Percentiles rank a stretch among this genome's conserved stretches.
Conservation (phyloP, 2,888 invertebrate species). For the Aporophyla nigra region DNA sequence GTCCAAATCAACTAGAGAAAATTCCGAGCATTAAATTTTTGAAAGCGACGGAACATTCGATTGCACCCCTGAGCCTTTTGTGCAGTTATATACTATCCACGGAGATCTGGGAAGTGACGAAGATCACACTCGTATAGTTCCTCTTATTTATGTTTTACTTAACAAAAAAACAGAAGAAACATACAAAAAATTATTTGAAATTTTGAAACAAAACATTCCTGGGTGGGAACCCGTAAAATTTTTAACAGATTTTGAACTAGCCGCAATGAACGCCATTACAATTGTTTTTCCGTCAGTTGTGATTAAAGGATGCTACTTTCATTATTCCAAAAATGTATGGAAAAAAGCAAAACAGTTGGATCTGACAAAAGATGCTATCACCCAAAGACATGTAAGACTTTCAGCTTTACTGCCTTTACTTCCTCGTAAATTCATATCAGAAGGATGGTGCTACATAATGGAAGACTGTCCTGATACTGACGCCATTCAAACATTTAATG, state of each 20-base stretch:
- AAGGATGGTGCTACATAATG: slow-evolving; percentile 39
- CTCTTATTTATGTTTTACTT: too few species aligned
- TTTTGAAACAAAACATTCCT: too few species aligned
- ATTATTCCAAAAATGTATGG: slow-evolving; percentile 41
- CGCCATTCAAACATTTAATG: slow-evolving; percentile 32
- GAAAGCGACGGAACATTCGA: too few species aligned
- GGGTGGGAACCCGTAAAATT: background rate
- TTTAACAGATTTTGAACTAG: too few species aligned
- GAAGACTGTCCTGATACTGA: slow-evolving; percentile 31
- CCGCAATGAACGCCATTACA: too few species aligned
- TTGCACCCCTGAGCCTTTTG: too few species aligned
- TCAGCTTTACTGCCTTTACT: slow-evolving; percentile 38
- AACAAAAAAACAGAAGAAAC: too few species aligned
- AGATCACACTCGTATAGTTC: too few species aligned
- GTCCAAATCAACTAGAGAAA: too few species aligned
- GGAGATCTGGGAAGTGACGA: background rate
- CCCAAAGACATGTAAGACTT: slow-evolving; percentile 27
- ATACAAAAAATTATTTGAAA: too few species aligned
- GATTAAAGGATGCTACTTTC: slow-evolving; percentile 4
- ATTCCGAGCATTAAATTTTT: too few species aligned
- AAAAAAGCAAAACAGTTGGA: slow-evolving; percentile 41
- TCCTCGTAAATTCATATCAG: slow-evolving; percentile 18
- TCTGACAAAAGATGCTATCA: slow-evolving; percentile 27
- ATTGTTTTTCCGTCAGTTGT: too few species aligned
- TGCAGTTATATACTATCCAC: background rate